These are phyloP conservation scores for Centrocercus urophasianus DNA, from an alignment of 2,113 vertebrate species.

Conservation along the genomic window DNA sequence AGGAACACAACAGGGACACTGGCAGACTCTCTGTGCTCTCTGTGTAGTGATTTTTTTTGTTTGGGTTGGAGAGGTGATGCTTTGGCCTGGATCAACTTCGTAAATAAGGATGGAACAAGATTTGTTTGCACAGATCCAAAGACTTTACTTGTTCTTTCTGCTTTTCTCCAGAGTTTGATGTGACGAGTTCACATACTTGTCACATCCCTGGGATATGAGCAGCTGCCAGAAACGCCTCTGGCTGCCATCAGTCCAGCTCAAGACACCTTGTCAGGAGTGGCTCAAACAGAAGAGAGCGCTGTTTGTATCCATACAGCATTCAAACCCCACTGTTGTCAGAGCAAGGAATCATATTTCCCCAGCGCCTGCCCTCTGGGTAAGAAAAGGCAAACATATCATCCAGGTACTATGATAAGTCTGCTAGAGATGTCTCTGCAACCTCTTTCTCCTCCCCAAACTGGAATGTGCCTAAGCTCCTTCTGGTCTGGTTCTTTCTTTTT, in stretches of 20 bases:
- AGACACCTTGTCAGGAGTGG: conserved; percentile 6
- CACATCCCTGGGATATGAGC: background rate
- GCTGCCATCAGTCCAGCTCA: conserved; percentile 21
- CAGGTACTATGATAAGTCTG: conserved; percentile 18
- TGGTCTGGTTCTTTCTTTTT: conserved; percentile 36
- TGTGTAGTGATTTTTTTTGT: background rate
- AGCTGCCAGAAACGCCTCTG: conserved; percentile 35
- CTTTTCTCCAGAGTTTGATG: background rate
- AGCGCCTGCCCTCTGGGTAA: conserved; percentile 14
- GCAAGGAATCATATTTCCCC: background rate
- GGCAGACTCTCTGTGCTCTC: background rate
- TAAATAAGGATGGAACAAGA: background rate
- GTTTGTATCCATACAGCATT: background rate
- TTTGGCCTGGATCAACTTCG: background rate
- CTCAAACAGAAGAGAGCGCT: background rate
- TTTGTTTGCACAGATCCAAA: background rate
- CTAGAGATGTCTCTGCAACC: conserved; percentile 27
- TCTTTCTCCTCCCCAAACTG: conserved; percentile 59
- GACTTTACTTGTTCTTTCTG: background rate
- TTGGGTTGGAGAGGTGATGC: background rate
- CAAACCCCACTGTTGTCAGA: background rate
- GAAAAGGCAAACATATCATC: conserved; percentile 50
- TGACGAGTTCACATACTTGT: background rate
- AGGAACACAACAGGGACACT: background rate
- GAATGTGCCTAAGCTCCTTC: conserved; percentile 62